Conservation (phyloP, 2,113 vertebrate species). For the Andinoacara biseriatus region DNA sequence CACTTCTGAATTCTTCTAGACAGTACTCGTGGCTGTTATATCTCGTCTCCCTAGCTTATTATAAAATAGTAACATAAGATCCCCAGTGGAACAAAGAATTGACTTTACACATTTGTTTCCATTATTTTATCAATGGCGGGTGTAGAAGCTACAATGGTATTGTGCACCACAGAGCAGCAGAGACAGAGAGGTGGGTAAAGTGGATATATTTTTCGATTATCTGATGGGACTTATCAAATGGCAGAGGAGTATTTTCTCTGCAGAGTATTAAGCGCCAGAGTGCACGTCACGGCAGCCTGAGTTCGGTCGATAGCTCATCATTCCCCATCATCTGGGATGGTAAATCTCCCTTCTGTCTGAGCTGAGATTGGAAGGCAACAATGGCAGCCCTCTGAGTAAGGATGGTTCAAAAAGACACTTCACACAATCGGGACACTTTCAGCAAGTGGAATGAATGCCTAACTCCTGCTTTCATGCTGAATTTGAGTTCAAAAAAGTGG, state of each 20-base stretch:
- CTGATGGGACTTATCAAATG: constrained; percentile 37
- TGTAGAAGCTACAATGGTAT: not conserved
- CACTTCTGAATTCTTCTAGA: not conserved
- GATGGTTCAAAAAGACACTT: constrained; percentile 26
- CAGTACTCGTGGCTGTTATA: not conserved
- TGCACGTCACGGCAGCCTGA: constrained; percentile 38
- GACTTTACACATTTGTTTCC: not conserved
- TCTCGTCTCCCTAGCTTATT: not conserved
- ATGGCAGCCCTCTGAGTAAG: constrained; percentile 9
- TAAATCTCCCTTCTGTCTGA: constrained; percentile 52
- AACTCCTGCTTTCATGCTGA: not conserved
- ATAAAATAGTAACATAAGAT: not conserved
- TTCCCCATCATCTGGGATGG: constrained; percentile 50
- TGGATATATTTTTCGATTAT: constrained; percentile 20
- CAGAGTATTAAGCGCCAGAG: constrained; percentile 44
- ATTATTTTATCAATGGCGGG: not conserved
- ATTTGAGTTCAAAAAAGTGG: not conserved
- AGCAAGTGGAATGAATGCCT: constrained; percentile 3
- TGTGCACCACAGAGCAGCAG: constrained; percentile 9
- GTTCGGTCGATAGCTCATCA: constrained; percentile 70
- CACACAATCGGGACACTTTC: constrained; percentile 23
- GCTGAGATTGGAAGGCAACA: constrained; percentile 39
- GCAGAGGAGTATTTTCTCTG: constrained; percentile 38
- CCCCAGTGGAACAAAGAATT: not conserved
- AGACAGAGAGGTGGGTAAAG: constrained; percentile 21